Conservation (phyloP, 2,113 vertebrate species). For the Thamnophis sirtalis region DNA sequence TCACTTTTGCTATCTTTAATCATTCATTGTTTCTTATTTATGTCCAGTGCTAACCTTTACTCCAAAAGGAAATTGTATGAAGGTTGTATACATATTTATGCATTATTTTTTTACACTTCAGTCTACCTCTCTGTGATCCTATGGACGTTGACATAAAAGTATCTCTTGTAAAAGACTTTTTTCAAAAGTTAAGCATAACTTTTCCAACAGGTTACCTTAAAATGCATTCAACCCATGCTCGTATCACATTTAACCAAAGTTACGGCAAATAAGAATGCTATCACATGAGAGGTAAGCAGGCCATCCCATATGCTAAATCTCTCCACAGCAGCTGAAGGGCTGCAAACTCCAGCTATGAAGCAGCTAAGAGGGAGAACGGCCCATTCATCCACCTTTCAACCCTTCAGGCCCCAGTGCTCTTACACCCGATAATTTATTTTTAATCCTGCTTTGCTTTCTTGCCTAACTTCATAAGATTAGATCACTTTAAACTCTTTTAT, state of each 20-base stretch:
- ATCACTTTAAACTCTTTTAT: slow-evolving; percentile 60
- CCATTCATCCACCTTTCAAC: not conserved
- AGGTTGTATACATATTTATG: not conserved
- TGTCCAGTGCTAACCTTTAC: not conserved
- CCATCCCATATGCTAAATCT: not conserved
- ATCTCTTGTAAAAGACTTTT: not conserved
- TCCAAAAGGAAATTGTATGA: not conserved
- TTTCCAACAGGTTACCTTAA: no score
- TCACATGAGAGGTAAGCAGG: not conserved
- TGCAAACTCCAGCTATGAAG: not conserved
- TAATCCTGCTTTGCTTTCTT: slow-evolving; percentile 4
- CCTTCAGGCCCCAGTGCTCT: no score
- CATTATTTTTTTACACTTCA: not conserved
- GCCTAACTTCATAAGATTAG: slow-evolving; percentile 43
- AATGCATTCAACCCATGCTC: not conserved
- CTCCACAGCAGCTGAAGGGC: not conserved
- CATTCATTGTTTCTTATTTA: not conserved
- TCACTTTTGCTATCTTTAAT: not conserved
- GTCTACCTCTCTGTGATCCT: not conserved
- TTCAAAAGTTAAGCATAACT: not conserved
- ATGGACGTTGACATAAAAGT: not conserved
- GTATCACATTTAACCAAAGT: not conserved
- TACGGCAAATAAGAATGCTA: not conserved
- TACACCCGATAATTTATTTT: not conserved
- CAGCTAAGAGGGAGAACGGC: not conserved